Conservation (phyloP, 2,797 vertebrate species). For the Microctenopoma steveboyesi region DNA sequence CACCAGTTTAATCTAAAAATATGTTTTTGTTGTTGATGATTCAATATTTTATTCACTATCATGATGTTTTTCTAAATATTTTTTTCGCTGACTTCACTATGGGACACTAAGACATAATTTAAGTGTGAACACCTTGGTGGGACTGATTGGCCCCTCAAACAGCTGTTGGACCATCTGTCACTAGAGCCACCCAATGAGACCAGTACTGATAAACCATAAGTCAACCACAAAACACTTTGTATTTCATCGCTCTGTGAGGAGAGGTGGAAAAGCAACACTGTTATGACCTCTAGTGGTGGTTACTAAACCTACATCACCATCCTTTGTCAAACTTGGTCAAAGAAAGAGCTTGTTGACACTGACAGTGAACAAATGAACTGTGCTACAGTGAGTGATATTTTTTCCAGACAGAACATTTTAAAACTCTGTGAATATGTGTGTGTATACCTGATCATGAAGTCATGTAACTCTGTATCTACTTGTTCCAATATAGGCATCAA, state of each 20-base stretch:
- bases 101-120: slow-evolving; percentile 21
- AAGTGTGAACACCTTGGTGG: slow-evolving; percentile 30
- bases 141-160: slow-evolving; percentile 19
- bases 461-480: slow-evolving; percentile 81
- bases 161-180: slow-evolving; percentile 42
- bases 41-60: neutral
- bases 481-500: slow-evolving; percentile 87
- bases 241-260: neutral
- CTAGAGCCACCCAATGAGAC: slow-evolving; percentile 21
- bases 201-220: slow-evolving; percentile 25
- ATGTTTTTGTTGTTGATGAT: neutral
- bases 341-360: too few relatives aligned
- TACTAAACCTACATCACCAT: neutral
- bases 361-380: too few relatives aligned
- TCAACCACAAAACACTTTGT: slow-evolving; percentile 5
- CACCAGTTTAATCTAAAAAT: neutral
- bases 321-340: neutral
- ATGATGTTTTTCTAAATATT: neutral
- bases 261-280: slow-evolving; percentile 34
- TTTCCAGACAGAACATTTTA: too few relatives aligned
- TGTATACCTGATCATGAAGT: slow-evolving; percentile 86
- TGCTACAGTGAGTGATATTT: too few relatives aligned
- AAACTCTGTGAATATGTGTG: too few relatives aligned
- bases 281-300: slow-evolving; percentile 62
- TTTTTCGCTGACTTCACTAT: slow-evolving; percentile 17